Evolutionary conservation across 2,113 vertebrate species (phyloP), one percentile per base, ranked within the genome.

Genomic region (Zosterops hypoxanthus): DNA sequence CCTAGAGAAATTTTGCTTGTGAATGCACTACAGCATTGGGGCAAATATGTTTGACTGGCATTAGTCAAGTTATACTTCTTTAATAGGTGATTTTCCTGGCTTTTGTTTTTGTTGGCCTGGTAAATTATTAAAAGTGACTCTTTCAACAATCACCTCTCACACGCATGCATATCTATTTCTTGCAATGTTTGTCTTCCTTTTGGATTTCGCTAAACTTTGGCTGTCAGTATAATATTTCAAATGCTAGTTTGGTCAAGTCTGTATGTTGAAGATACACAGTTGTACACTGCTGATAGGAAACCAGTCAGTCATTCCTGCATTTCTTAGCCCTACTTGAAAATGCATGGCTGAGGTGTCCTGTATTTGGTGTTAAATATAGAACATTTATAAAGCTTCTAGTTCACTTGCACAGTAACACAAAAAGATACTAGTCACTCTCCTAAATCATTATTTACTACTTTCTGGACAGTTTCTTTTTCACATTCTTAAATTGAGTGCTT

Each of bases 151-250:
- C 42, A 41, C 1, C 53, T 76, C 64, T 82, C 57, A 71, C 49
- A 55, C 11, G 29, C 14, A 11, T 39, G 8, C 12, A 1, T 63
- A 19, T 26, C 16, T 90, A 24, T 85, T 82, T 87, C 39, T 79
- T 82, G 57, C 49, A 95, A 36, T 18, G 25, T 59, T 95, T 94
- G 21, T 72, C 80, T 95, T 92, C 31, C 41, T 81, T 88, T 77
- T 53, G n/a, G 18, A 57, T 82, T 92, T 79, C 78, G 79, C 14
- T 77, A 33, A 88, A 92, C 46, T 77, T 88, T 69, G 34, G 6
- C 24, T 75, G 25, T 55, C 39, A 59, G 9, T 53, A 39, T 28
- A 34, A 24, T 41, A 22, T 85, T 89, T 36, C 46, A 75, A n/a
- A 65, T 79, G 36, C 77, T 66, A 70, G 9, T 80, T 82, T 77